Evolutionary conservation across 2,113 vertebrate species (phyloP).

Genomic region (Paracanthobrama guichenoti): DNA sequence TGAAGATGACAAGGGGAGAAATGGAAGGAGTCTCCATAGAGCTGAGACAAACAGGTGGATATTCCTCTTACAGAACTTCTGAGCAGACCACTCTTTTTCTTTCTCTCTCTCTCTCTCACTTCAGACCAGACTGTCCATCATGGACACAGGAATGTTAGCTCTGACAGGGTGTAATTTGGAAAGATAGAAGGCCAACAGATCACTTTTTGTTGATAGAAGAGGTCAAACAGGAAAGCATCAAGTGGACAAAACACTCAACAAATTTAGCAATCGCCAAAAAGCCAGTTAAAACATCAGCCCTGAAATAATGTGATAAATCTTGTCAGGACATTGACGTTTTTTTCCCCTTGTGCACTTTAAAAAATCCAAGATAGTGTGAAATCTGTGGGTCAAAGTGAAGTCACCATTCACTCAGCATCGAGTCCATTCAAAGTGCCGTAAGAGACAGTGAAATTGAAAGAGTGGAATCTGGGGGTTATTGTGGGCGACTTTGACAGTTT

Average conservation of each 20-base stretch:
- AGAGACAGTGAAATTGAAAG: conserved; percentile 15
- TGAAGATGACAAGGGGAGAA: conserved; percentile 65
- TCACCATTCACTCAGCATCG: conserved; percentile 1
- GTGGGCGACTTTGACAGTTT: conserved; percentile 30
- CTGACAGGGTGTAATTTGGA: conserved; percentile 71
- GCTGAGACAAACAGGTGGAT: conserved; percentile 56
- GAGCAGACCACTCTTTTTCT: conserved; percentile 50
- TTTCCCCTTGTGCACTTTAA: not conserved
- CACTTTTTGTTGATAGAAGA: conserved; percentile 64
- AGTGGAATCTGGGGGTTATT: conserved; percentile 22
- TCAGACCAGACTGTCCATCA: conserved; percentile 64
- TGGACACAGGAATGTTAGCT: conserved; percentile 48
- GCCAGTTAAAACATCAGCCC: conserved; percentile 17
- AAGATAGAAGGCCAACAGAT: conserved; percentile 66
- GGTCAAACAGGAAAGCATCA: conserved; percentile 60
- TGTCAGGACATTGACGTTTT: not conserved
- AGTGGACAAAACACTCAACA: conserved; percentile 39
- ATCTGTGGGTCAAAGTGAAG: conserved; percentile 23
- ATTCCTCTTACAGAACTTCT: conserved; percentile 51
- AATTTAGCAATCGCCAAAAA: conserved; percentile 38
- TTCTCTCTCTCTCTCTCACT: conserved; percentile 39
- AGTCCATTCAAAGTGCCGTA: conserved; percentile 23
- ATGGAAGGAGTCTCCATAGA: conserved; percentile 41
- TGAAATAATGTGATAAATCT: conserved; percentile 24
- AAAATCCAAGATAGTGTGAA: conserved; percentile 14